Base-by-base conservation (phyloP, 2,797 vertebrate species). In the Craterocephalus amniculus region DNA sequence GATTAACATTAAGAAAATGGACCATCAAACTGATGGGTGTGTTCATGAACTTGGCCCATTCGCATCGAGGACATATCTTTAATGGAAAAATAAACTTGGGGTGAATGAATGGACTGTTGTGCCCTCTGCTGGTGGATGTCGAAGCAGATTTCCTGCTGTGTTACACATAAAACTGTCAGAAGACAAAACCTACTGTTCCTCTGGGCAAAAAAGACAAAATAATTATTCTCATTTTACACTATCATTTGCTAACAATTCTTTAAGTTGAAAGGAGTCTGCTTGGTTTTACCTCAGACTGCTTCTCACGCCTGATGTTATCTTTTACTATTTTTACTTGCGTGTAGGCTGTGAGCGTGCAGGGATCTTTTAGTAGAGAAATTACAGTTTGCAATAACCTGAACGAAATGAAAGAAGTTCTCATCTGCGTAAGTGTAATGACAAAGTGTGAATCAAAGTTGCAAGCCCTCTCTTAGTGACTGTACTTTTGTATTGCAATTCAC, bases 101-200 rank as follows among this genome's bases (percentile, higher is more conserved):
- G 5, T 1, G 22, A 43, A 55, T 29, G 51, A 35, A 26, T 2
- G 22, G 6, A 11, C 48, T 70, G 0, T 52, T 36, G 60, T 82
- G 70, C 76, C 83, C 74, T 77, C 85, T 87, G n/a, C 35, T 72
- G 83, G 76, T 70, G 18, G 52, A 62, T 11, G 27, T 20, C 1
- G 14, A 57, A 63, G 65, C 38, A 40, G 10, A 35, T 38, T 38
- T 40, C 2, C 38, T 40, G 38, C 18, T 40, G 38, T 2, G 16
- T 13, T 38, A 10, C 4, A 40, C 38, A 40, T 40, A 18, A 16
- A 38, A 38, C 36, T 13, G 36, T 2, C 36, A 38, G 6, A 4
- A 40, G 14, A 5, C 38, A 6, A 40, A 40, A 40, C 5, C 14
- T 40, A 16, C 38, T 18, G 40, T 43, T 43, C 5, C 40, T 4